phyloP scores from a whole-genome alignment of 2,888 invertebrate genomes.

The Chrysolina haemoptera region DNA sequence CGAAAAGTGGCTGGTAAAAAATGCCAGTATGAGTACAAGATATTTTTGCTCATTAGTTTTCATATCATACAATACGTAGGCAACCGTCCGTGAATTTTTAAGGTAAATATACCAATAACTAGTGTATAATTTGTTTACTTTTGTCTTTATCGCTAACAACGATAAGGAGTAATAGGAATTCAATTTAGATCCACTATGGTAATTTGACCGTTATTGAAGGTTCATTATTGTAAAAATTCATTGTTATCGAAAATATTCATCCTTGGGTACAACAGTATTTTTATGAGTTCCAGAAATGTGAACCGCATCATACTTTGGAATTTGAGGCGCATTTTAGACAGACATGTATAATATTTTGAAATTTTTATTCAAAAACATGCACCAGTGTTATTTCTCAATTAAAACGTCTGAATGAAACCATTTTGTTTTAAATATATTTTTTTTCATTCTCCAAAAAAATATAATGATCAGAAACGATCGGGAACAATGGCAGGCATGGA shows the following conservation, averaged over 20 bases:
- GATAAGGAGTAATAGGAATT: constrained; percentile 1
- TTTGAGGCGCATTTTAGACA: too few relatives aligned
- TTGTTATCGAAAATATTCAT: background rate
- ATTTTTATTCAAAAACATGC: too few relatives aligned
- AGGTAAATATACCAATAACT: constrained; percentile 5
- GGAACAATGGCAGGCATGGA: too few relatives aligned
- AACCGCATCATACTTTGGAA: background rate
- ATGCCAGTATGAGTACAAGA: background rate
- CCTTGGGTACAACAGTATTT: background rate
- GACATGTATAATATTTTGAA: too few relatives aligned
- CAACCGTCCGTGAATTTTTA: background rate
- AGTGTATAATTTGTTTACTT: constrained; percentile 6
- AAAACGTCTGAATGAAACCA: too few relatives aligned
- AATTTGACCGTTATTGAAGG: background rate
- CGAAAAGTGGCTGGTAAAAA: background rate
- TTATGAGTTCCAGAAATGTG: background rate
- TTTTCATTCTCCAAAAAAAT: too few relatives aligned
- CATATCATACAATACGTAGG: background rate
- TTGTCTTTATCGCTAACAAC: background rate
- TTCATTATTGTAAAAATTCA: background rate
- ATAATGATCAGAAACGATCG: too few relatives aligned
- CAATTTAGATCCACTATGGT: constrained; percentile 4
- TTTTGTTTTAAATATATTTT: too few relatives aligned
- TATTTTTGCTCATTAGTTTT: background rate
- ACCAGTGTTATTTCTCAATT: too few relatives aligned